These are phyloP conservation scores for Pseudomyrmex gracilis DNA, from an alignment of 1,140 invertebrate species.

Conservation along the genomic window DNA sequence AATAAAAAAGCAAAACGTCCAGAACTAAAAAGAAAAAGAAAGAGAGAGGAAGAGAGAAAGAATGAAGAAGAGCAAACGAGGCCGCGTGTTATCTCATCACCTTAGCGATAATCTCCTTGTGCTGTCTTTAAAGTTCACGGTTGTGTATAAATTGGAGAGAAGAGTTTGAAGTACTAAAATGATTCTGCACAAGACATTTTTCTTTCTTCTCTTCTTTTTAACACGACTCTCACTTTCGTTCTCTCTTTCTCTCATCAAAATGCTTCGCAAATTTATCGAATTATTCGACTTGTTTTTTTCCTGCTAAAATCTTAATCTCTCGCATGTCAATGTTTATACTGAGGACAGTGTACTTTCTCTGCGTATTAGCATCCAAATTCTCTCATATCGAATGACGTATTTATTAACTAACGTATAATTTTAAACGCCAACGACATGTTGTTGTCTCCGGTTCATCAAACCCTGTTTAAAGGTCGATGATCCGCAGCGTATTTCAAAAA, in stretches of 20 bases:
- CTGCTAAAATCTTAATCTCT: conserved; percentile 5
- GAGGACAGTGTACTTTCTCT: too few relatives aligned
- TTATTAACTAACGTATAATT: neutral
- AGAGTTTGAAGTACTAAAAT: conserved; percentile 69
- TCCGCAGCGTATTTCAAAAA: conserved; percentile 16
- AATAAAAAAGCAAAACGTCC: neutral
- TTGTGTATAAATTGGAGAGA: conserved; percentile 50
- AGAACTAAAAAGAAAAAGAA: neutral
- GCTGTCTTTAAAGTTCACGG: conserved; percentile 72
- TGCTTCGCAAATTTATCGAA: neutral
- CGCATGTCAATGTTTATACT: too few relatives aligned
- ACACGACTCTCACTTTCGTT: neutral
- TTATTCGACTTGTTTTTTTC: conserved; percentile 53
- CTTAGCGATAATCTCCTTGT: conserved; percentile 67
- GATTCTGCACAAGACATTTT: neutral
- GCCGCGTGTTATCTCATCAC: conserved; percentile 55
- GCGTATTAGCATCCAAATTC: too few relatives aligned
- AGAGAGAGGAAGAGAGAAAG: neutral
- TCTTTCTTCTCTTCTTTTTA: neutral
- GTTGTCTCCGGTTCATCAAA: neutral
- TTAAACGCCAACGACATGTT: neutral
- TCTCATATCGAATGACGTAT: conserved; percentile 9
- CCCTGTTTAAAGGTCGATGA: conserved; percentile 4
- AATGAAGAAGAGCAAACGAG: neutral
- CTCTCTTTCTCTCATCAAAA: too few relatives aligned